Evolutionary conservation across 2,113 vertebrate genomes (phyloP), one percentile per base, ranked within the genome.

Genomic region (Platichthys flesus): DNA sequence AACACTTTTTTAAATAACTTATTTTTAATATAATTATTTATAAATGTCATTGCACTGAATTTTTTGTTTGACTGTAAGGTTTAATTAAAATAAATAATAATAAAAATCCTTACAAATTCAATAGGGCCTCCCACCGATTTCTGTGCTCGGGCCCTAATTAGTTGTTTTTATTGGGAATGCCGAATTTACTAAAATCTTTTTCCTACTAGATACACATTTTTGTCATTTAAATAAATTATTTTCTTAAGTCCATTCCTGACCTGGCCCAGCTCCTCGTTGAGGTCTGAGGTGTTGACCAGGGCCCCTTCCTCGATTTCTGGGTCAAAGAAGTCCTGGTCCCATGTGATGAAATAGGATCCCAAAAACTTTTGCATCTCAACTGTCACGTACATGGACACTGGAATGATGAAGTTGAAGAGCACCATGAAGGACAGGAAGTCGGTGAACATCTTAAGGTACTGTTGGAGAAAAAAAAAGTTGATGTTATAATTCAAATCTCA

Each of bases 321-420:
- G 42, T 99, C 97, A 3, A 93, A 98, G 93, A 99, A 97, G 75
- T 99, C 98, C 67, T 95, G 97, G 92, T 99, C 98, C 98, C 98
- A 99, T 1, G 95, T 86, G 88, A 99, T 99, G 91, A 99, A 99
- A 90, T 97, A 99, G 31, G 98, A 99, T 37, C 98, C 98, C 85
- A 99, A 86, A 92, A 99, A 99, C 90, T 99, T 99, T 79, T 99
- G 98, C 98, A 99, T 99, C 93, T 99, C 98, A 51, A 99, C 98
- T 0, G 98, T 99, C 75, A 99, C 98, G 0, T 99, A 99, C 97
- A 99, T 99, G 91, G 98, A 99, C 70, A 99, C 97, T 0, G 98
- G 98, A 91, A 99, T 99, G 85, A 99, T 99, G 74, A 99, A 99
- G 90, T 99, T 99, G 95, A 99, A 99, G 6, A 99, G 96, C 81